Conservation (phyloP, 2,113 vertebrate species). For the Brachyistius frenatus region DNA sequence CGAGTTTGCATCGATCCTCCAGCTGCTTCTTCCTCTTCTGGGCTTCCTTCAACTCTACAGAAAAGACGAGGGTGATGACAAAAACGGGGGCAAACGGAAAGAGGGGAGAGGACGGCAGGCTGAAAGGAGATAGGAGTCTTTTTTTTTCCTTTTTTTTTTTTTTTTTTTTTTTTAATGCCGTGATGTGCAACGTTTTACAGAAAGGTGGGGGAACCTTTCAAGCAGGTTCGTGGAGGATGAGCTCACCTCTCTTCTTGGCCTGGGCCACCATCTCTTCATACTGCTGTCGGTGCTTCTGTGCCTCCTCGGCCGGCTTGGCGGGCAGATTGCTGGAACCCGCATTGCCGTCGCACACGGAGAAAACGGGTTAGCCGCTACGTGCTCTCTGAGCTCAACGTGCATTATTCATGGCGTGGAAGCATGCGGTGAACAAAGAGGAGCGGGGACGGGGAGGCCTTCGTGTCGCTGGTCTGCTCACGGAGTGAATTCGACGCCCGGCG, state of each 20-base stretch:
- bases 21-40: constrained; percentile 91
- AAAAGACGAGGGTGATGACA: neutral
- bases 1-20: constrained; percentile 91
- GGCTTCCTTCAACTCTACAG: constrained; percentile 91
- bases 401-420: constrained; percentile 74
- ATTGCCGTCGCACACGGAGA: constrained; percentile 4
- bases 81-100: neutral
- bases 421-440: neutral
- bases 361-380: constrained; percentile 4
- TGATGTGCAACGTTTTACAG: too few species aligned
- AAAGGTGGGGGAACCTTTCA: too few species aligned
- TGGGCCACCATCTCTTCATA: constrained; percentile 98
- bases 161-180: too few species aligned
- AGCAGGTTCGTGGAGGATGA: neutral
- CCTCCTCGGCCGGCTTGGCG: constrained; percentile 96
- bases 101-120: too few species aligned
- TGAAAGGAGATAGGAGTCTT: neutral
- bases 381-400: constrained; percentile 12
- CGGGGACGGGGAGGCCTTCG: too few species aligned
- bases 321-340: constrained; percentile 90
- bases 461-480: neutral
- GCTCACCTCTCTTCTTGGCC: constrained; percentile 93
- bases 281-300: constrained; percentile 93
- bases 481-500: neutral
- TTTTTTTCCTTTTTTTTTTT: too few species aligned